Conservation (phyloP, 35 echinoderm and acorn worm species). For the Ophioderma brevispina region DNA sequence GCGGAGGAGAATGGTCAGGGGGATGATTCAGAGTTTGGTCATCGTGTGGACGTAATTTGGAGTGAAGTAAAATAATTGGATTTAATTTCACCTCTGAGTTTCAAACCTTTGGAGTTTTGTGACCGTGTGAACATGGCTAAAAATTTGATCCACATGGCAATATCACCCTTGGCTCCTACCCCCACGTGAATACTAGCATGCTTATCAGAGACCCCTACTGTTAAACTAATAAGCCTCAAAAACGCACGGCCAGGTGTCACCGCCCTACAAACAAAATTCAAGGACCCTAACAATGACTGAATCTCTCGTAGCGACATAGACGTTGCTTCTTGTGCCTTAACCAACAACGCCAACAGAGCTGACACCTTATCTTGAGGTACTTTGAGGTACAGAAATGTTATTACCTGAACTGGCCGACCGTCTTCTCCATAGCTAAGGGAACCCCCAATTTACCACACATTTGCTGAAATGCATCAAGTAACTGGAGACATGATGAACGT, state of each 20-base stretch:
- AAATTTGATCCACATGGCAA: too few relatives aligned
- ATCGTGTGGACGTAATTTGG: too few relatives aligned
- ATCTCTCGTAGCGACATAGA: not conserved
- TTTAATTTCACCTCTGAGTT: too few relatives aligned
- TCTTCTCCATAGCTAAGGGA: slow-evolving; percentile 43
- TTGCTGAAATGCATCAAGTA: not conserved
- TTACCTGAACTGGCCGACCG: not conserved
- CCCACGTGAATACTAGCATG: slow-evolving; percentile 5
- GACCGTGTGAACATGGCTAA: too few relatives aligned
- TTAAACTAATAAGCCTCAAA: slow-evolving; percentile 2
- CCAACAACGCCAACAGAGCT: not conserved
- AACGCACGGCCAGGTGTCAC: not conserved
- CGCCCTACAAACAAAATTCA: not conserved
- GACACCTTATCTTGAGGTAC: not conserved
- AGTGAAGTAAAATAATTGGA: too few relatives aligned
- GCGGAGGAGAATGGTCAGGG: too few relatives aligned
- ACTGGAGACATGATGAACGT: not conserved
- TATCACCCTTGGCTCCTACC: too few relatives aligned
- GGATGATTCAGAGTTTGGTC: too few relatives aligned
- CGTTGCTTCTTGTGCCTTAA: not conserved
- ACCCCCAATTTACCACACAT: slow-evolving; percentile 40
- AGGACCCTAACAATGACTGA: not conserved
- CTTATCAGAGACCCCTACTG: not conserved
- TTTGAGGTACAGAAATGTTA: not conserved
- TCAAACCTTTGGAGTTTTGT: too few relatives aligned